Base-by-base conservation (phyloP, 1,140 invertebrate genomes). In the Gonioctena quinquepunctata region DNA sequence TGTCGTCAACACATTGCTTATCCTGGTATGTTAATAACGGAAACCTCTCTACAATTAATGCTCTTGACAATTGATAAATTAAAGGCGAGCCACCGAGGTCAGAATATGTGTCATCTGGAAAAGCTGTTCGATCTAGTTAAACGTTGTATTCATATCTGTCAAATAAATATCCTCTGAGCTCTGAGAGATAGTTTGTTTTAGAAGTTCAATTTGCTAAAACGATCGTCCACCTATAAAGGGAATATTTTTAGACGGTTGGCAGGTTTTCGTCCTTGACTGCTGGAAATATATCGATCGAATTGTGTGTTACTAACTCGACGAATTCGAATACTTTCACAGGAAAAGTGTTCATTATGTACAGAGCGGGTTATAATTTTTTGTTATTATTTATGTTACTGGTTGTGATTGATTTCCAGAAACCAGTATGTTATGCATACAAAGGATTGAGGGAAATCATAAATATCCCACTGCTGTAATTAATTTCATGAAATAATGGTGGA, bases 1-100 rank as follows among this genome's bases (percentile, higher is more conserved):
- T 61, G 59, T 61, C 59, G 28, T 33, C 59, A 33, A 33, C 59
- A 61, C 59, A 61, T 61, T 61, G 59, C 28, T 26, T 18, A 16
- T 33, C 21, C 27, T 26, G 27, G 59, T 61, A 61, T 61, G 59
- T 61, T 28, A 28, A 16, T 28, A 28, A 11, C 59, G 18, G 27
- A n/a, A 18, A 21, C 27, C 25, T 18, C 59, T 16, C 26, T 16
- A 28, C 59, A 61, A 61, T 56, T 56, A 56, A 28, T 61, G 59
- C 27, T 28, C 26, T 1, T 61, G 59, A 61, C 59, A 61, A 61
- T 42, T 61, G 25, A 33, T 13, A 61, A 28, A 42, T 27, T 33
- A 16, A 61, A 61, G 27, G 26, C n/a, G 59, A 22, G 18, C 18
- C 11, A 13, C 52, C 33, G 33, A 42, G 33, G 33, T 42, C 16